phyloP scores from a whole-genome alignment of 1,140 invertebrate genomes.

The Lepidurus couesii region DNA sequence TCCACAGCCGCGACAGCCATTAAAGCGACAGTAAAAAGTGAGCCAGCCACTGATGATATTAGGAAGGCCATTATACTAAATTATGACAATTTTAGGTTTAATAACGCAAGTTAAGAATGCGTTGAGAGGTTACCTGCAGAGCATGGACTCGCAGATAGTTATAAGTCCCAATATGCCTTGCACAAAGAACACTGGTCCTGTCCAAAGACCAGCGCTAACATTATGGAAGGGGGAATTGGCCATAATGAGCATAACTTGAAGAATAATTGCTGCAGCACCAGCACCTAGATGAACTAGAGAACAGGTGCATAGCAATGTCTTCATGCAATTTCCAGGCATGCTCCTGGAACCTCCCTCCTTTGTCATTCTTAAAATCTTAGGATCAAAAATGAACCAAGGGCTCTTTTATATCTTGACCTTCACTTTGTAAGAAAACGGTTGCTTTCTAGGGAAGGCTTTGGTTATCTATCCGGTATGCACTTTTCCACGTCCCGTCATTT shows the following conservation, averaged over 20 bases:
- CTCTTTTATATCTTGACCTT: too few relatives aligned
- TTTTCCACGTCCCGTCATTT: too few relatives aligned
- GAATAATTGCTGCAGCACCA: conserved; percentile 27
- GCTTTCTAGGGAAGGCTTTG: too few relatives aligned
- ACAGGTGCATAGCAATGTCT: conserved; percentile 11
- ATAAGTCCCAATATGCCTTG: conserved; percentile 33
- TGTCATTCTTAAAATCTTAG: neutral
- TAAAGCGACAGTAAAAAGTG: conserved; percentile 31
- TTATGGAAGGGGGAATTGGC: conserved; percentile 29
- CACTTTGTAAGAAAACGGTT: too few relatives aligned
- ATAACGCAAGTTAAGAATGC: neutral
- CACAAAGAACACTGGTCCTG: conserved; percentile 32
- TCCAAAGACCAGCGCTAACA: conserved; percentile 30
- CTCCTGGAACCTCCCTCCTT: neutral
- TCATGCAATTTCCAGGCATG: neutral
- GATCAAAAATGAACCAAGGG: too few relatives aligned
- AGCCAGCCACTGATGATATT: conserved; percentile 30
- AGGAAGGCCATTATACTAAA: conserved; percentile 31
- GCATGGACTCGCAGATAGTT: conserved; percentile 25
- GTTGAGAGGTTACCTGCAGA: conserved; percentile 27
- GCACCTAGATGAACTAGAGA: conserved; percentile 24
- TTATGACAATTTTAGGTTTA: neutral
- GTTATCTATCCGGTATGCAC: too few relatives aligned
- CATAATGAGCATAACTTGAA: conserved; percentile 31
- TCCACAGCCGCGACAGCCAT: conserved; percentile 30